Conservation (phyloP, 2,113 vertebrate species). For the Chamaetylas fuelleborni region DNA sequence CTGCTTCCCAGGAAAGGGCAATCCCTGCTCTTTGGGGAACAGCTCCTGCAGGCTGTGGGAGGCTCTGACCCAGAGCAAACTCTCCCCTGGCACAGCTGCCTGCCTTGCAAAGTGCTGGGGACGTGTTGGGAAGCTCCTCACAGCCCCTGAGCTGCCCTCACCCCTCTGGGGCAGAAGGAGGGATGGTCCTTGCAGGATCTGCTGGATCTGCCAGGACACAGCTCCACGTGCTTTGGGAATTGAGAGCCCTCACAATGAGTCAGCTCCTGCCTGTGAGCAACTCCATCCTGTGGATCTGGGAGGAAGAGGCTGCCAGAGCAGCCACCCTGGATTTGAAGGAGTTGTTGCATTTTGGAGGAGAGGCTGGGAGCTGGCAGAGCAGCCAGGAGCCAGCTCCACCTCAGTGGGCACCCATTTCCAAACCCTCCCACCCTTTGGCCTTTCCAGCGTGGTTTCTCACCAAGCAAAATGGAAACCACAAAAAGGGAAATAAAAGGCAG, state of each 20-base stretch:
- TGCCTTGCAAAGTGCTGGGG: not conserved
- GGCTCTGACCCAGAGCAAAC: not conserved
- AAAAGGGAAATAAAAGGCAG: not conserved
- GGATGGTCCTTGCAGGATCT: not conserved
- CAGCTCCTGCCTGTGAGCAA: not conserved
- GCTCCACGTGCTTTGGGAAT: not conserved
- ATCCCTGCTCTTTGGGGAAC: no score
- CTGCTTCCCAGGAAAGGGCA: not conserved
- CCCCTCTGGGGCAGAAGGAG: not conserved
- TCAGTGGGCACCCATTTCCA: not conserved
- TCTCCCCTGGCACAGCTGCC: not conserved
- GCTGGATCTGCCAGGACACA: not conserved
- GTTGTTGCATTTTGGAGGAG: not conserved
- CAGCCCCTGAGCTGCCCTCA: no score
- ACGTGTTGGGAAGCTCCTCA: not conserved
- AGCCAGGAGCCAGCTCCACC: not conserved
- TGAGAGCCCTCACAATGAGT: not conserved
- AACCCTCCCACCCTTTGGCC: not conserved
- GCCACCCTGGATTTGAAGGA: not conserved
- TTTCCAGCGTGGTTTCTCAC: not conserved
- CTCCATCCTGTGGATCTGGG: not conserved
- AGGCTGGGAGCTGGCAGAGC: not conserved
- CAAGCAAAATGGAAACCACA: not conserved
- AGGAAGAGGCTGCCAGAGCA: not conserved
- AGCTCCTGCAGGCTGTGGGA: no score